Percentiles rank a stretch among this genome's conserved stretches.
Evolutionary conservation across 2,113 vertebrate genomes (phyloP).

Genomic region (Microcebus lehilahytsara): DNA sequence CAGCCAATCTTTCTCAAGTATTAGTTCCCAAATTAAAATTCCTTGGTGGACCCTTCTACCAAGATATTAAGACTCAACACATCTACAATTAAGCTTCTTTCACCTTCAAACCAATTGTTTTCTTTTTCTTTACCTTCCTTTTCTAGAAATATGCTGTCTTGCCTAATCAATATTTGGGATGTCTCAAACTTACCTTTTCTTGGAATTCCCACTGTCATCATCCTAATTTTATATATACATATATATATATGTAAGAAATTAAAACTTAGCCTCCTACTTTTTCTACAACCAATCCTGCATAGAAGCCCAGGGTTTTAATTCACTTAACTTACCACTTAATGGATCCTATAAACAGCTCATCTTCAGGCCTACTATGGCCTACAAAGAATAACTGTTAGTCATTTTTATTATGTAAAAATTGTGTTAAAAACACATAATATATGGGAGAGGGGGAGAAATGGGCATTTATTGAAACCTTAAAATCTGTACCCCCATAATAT

Average conservation of each 20-base stretch:
- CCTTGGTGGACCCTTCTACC: background rate
- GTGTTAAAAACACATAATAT: background rate
- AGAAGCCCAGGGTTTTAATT: background rate
- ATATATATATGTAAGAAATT: background rate
- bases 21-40: background rate
- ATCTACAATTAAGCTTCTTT: background rate
- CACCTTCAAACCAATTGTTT: background rate
- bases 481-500: no score
- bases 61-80: background rate
- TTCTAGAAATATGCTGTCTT: background rate
- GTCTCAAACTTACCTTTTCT: background rate
- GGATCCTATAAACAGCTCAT: background rate
- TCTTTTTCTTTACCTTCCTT: background rate
- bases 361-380: background rate
- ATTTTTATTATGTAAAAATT: background rate
- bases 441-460: no score
- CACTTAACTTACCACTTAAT: background rate
- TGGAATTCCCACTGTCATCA: background rate
- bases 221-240: background rate
- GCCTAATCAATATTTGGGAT: background rate
- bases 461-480: no score
- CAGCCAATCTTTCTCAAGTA: background rate
- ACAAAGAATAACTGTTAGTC: background rate
- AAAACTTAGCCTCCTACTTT: background rate
- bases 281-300: background rate